Evolutionary conservation across 2,888 invertebrate species (phyloP).

Genomic region (Drosophila borborema): DNA sequence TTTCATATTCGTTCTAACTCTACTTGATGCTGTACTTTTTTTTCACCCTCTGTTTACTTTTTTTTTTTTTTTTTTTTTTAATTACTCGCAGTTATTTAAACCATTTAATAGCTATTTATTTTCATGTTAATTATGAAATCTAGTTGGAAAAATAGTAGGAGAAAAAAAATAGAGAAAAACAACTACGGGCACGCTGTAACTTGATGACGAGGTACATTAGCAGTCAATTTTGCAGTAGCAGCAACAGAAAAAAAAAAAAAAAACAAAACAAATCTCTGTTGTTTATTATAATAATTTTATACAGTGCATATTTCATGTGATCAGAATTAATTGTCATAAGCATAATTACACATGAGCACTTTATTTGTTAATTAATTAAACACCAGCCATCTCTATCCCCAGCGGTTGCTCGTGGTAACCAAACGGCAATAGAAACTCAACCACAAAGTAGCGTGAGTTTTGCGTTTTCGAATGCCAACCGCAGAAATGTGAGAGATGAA

Average conservation of each 20-base stretch:
- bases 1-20: background rate
- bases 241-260: background rate
- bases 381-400: conserved; percentile 24
- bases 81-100: conserved; percentile 69
- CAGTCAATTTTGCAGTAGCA: conserved; percentile 50
- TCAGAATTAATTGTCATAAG: conserved; percentile 40
- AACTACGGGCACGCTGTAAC: background rate
- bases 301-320: conserved; percentile 27
- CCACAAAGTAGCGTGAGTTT: conserved; percentile 40
- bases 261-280: conserved; percentile 3
- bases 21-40: background rate
- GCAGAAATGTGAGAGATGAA: conserved; percentile 29
- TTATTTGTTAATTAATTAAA: conserved; percentile 31
- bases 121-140: conserved; percentile 65
- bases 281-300: conserved; percentile 24
- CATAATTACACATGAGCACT: conserved; percentile 24
- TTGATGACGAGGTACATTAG: conserved; percentile 53
- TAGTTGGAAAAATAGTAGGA: background rate
- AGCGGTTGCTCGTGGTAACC: conserved; percentile 24
- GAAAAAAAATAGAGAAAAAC: background rate
- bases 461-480: conserved; percentile 27
- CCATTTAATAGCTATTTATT: conserved; percentile 71
- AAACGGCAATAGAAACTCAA: conserved; percentile 10
- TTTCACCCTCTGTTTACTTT: conserved; percentile 25
- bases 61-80: conserved; percentile 43